These are phyloP conservation scores for Ardeotis arabs DNA, from an alignment of 2,113 vertebrate species.

Conservation along the genomic window DNA sequence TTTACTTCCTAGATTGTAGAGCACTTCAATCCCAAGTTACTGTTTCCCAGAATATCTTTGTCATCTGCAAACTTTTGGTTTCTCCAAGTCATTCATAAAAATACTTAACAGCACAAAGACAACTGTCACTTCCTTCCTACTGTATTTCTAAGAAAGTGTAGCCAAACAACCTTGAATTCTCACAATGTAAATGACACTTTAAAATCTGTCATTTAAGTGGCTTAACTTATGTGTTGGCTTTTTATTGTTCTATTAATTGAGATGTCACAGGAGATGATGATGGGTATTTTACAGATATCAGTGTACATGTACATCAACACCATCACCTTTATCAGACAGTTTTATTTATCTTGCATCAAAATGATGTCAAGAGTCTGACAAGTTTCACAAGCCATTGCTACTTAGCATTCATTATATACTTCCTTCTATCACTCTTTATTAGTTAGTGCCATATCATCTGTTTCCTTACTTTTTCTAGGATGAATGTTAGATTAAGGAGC, in stretches of 20 bases:
- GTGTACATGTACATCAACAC: not conserved
- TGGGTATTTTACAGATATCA: not conserved
- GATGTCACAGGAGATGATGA: not conserved
- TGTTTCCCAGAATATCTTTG: constrained; percentile 3
- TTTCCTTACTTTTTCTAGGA: not conserved
- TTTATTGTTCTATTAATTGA: not conserved
- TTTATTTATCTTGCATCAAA: not conserved
- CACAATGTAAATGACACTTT: not conserved
- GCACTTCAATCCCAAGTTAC: not conserved
- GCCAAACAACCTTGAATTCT: not conserved
- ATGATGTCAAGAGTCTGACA: not conserved
- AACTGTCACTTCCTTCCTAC: constrained; percentile 24
- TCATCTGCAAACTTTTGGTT: not conserved
- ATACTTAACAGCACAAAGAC: not conserved
- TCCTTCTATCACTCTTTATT: not conserved
- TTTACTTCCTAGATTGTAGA: not conserved
- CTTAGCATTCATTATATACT: not conserved
- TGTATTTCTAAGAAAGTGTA: not conserved
- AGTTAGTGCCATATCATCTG: not conserved
- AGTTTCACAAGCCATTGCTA: not conserved
- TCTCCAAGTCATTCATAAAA: not conserved
- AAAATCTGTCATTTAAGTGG: not conserved
- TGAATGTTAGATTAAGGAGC: not conserved
- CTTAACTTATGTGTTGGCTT: not conserved
- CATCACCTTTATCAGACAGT: not conserved